Base-by-base conservation (phyloP, 2,797 vertebrate genomes). In the Xenentodon cancila region DNA sequence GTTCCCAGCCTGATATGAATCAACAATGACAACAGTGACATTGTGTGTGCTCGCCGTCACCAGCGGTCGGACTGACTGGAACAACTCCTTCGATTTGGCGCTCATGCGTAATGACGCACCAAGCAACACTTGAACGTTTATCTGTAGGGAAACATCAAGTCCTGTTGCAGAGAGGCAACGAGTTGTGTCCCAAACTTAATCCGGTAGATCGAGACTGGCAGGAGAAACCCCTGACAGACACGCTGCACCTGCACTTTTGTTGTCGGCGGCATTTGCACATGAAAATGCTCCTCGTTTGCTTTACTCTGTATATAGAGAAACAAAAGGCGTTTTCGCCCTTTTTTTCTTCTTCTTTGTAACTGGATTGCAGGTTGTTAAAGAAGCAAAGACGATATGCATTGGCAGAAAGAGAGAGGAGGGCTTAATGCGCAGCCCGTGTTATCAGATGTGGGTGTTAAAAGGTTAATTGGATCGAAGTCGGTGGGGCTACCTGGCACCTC, bases 401-500 rank as follows among this genome's bases (percentile, higher is more conserved):
- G 48, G 55, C 15, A 34, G 18, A 27, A 44, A 56, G 37, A 21
- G 53, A 50, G 53, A 60, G 63, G 22, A 22, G 53, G 37, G 2
- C 47, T 79, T 19, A 52, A 22, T 44, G 61, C 57, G 32, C 60
- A 57, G 9, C 16, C 18, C 59, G 53, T 65, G 53, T 88, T 89
- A 90, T 90, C 88, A 81, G 79, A 81, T 79, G 32, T 34, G 47
- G 69, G 88, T 79, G 87, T 88, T 82, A 74, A 82, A 74, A 73
- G 80, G 72, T 80, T 90, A 89, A 91, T 91, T 82, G 81, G 60
- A 58, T 85, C 83, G 85, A 89, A 86, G 81, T 82, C 82, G 67
- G 73, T 73, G 59, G 69, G 75, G 75, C 59, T 75, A 84, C 81
- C 79, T 89, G 90, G 85, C 90, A 89, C 90, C 85, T 85, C 25